Evolutionary conservation across 2,113 vertebrate genomes (phyloP).

Genomic region (Plectropomus leopardus): DNA sequence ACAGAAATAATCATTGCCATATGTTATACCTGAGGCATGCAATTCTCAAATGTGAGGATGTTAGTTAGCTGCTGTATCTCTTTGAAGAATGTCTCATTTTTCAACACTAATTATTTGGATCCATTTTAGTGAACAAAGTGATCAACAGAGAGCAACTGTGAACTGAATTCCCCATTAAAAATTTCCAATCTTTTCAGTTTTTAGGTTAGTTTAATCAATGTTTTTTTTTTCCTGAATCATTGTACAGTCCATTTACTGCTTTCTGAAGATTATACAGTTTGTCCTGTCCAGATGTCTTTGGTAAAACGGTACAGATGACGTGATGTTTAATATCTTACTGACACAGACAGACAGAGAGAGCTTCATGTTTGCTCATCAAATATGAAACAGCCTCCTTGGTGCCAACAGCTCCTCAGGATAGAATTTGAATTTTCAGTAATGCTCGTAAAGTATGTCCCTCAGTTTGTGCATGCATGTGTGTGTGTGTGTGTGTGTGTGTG

Average conservation of each 20-base stretch:
- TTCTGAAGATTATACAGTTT: background rate
- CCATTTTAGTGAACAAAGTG: background rate
- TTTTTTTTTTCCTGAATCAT: background rate
- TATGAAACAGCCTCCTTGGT: constrained; percentile 68
- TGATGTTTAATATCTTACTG: background rate
- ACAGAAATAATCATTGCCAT: background rate
- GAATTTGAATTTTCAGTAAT: constrained; percentile 72
- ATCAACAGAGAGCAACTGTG: background rate
- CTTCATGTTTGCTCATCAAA: constrained; percentile 74
- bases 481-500: constrained; percentile 14
- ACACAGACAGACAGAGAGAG: background rate
- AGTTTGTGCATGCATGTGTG: constrained; percentile 26
- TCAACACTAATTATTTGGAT: background rate
- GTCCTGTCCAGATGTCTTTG: background rate
- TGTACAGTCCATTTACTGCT: background rate
- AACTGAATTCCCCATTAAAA: background rate
- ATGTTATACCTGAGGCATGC: background rate
- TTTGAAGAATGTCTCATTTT: background rate
- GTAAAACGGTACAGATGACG: background rate
- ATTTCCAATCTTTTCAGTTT: background rate
- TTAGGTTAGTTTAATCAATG: background rate
- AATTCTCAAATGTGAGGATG: background rate
- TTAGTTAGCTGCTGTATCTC: background rate
- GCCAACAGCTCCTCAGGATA: constrained; percentile 64
- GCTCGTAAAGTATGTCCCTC: background rate